Percentiles rank a stretch among this genome's conserved stretches.
Conservation (phyloP, 1,140 invertebrate genomes). For the Lutraria rhynchaena region DNA sequence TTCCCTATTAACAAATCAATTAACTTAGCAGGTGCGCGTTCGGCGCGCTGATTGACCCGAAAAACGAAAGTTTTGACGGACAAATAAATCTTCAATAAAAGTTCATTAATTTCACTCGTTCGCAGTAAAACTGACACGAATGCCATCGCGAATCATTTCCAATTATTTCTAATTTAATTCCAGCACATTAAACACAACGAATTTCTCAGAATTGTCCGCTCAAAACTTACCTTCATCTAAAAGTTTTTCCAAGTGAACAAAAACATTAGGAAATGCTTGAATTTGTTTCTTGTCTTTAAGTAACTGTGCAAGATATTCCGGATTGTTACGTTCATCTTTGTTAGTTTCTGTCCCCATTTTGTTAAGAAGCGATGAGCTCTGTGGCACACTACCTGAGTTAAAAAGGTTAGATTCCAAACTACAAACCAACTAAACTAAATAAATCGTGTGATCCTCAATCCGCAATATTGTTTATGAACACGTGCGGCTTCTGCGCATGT, state of each 20-base stretch:
- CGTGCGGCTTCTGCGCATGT: conserved; percentile 80
- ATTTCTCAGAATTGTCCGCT: conserved; percentile 47
- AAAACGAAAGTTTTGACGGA: conserved; percentile 56
- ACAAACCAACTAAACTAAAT: conserved; percentile 73
- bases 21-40: conserved; percentile 52
- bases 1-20: conserved; percentile 21
- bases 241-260: conserved; percentile 99
- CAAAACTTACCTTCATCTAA: conserved; percentile 97
- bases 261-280: conserved; percentile 99
- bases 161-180: neutral
- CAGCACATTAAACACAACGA: neutral
- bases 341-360: conserved; percentile 82
- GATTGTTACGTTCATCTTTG: conserved; percentile 81
- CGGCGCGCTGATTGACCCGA: conserved; percentile 30
- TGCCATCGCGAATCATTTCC: conserved; percentile 4
- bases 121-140: neutral
- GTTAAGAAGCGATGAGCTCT: conserved; percentile 72
- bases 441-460: conserved; percentile 71
- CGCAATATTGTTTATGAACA: conserved; percentile 81
- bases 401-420: conserved; percentile 78
- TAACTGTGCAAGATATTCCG: conserved; percentile 99
- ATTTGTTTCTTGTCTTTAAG: conserved; percentile 99
- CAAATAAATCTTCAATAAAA: conserved; percentile 43
- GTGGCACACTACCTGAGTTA: conserved; percentile 76
- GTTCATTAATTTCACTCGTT: conserved; percentile 4